Evolutionary conservation across 64 coral and sea anemone genomes (phyloP), one percentile per base, ranked within the genome.

Genomic region (Orbicella faveolata): DNA sequence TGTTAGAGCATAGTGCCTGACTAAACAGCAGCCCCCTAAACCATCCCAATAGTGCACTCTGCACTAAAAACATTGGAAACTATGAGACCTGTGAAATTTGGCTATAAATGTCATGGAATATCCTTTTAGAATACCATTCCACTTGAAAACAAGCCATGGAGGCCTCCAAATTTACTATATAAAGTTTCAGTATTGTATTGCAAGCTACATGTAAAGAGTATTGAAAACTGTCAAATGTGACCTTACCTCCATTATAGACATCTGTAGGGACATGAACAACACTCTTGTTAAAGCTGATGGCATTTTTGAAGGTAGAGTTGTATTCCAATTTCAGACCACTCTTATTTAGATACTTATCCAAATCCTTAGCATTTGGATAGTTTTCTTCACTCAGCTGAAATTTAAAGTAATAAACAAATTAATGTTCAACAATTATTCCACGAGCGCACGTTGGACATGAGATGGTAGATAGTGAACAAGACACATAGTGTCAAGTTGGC

Each of bases 181-280:
- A 30, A 30, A 30, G 30, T 30, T 13, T 63, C 19, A 16, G 12
- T 19, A 19, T 63, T 16, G 19, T 63, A 19, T 63, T 63, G 13
- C 12, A 16, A 63, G 19, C 61, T 63, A 30, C 30, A 65, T 2
- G 14, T 67, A 67, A 67, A 21, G 2, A 19, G 14, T 18, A 16
- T 65, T 9, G 4, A 65, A 16, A 33, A 15, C 6, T 12, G 75
- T 17, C 2, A 26, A 34, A 19, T 20, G 1, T 65, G 79, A 61
- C 7, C 81, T 39, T 82, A 95, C 93, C 83, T 88, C 89, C 89
- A 91, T 95, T 89, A 91, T 88, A 95, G 30, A 95, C 89, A 83
- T 95, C 93, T 48, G 93, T 95, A 13, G 93, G 93, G 10, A 95
- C 89, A 76, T 95, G 93, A 9, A 95, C 63, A 16, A 63, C 84